A percentile compares a stretch with the other conserved stretches of the same genome.
Conservation (phyloP, 2,888 invertebrate genomes). For the Saturnia pavonia region DNA sequence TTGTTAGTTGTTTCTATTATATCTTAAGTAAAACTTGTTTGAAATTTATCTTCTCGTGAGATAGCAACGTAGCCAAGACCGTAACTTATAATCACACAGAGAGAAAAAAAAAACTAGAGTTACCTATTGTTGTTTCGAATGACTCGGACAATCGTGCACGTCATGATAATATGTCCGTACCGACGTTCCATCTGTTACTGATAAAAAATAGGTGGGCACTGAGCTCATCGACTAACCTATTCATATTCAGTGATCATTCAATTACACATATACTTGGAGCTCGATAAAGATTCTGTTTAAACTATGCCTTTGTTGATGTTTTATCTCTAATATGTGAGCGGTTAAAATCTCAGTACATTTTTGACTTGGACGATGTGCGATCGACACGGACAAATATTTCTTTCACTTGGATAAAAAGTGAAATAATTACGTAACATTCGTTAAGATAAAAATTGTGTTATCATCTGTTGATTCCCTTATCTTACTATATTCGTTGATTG, state of each 20-base stretch:
- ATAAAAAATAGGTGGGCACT: constrained; percentile 62
- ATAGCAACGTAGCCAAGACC: constrained; percentile 12
- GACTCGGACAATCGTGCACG: constrained; percentile 48
- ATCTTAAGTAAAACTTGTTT: not conserved
- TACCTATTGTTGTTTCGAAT: constrained; percentile 34
- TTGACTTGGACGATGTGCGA: constrained; percentile 45
- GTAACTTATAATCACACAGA: not conserved
- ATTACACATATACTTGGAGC: constrained; percentile 21
- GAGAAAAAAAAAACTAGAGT: constrained; percentile 22
- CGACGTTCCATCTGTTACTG: constrained; percentile 46
- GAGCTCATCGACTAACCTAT: constrained; percentile 54
- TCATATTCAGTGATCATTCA: constrained; percentile 40
- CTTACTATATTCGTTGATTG: constrained; percentile 33
- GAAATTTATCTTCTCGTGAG: not conserved
- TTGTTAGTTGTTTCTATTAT: not conserved
- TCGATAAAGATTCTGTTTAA: constrained; percentile 34
- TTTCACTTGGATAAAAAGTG: constrained; percentile 39
- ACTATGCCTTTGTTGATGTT: constrained; percentile 44
- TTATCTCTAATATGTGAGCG: constrained; percentile 41
- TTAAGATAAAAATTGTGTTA: constrained; percentile 34
- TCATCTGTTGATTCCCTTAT: constrained; percentile 31
- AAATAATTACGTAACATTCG: constrained; percentile 42
- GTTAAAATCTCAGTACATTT: constrained; percentile 32
- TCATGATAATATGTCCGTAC: constrained; percentile 44
- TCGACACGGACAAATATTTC: constrained; percentile 30